These are phyloP conservation scores for Phalanger gymnotis DNA, from an alignment of 2,797 vertebrate genomes.

Conservation along the genomic window DNA sequence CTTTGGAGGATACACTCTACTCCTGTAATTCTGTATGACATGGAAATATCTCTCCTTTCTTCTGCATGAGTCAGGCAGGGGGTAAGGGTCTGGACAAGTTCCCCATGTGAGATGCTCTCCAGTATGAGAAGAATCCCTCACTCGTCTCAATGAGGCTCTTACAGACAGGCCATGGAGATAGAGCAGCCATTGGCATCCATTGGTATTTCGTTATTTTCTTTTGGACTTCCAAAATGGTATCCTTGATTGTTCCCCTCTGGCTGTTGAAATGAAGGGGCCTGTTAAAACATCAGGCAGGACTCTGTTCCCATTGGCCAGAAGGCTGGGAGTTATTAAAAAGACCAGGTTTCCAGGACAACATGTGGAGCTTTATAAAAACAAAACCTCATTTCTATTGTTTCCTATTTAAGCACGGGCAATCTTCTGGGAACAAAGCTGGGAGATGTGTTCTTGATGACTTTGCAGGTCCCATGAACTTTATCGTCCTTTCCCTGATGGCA, in stretches of 20 bases:
- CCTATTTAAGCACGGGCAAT: constrained; percentile 68
- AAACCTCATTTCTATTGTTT: constrained; percentile 74
- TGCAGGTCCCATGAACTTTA: constrained; percentile 23
- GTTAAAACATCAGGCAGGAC: constrained; percentile 61
- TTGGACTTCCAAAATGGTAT: constrained; percentile 38
- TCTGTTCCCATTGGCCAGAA: constrained; percentile 61
- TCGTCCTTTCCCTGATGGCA: constrained; percentile 55
- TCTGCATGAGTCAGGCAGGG: not conserved
- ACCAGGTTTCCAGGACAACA: constrained; percentile 77
- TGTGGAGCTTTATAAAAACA: constrained; percentile 68
- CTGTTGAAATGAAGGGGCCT: not conserved
- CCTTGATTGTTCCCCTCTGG: constrained; percentile 55
- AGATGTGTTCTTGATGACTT: constrained; percentile 74
- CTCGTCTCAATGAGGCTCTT: too few species aligned
- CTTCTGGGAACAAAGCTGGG: constrained; percentile 62
- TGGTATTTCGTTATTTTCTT: constrained; percentile 44
- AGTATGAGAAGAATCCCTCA: not conserved
- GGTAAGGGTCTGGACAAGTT: not conserved
- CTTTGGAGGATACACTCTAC: not conserved
- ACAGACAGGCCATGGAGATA: not conserved
- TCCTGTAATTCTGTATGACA: not conserved
- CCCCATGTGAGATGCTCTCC: not conserved
- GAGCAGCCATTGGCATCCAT: constrained; percentile 44
- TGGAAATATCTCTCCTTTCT: not conserved
- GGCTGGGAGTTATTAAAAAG: constrained; percentile 72